Percentiles rank a stretch among this genome's conserved stretches.
Evolutionary conservation across 2,113 vertebrate genomes (phyloP).

Genomic region (Poecilia latipinna): DNA sequence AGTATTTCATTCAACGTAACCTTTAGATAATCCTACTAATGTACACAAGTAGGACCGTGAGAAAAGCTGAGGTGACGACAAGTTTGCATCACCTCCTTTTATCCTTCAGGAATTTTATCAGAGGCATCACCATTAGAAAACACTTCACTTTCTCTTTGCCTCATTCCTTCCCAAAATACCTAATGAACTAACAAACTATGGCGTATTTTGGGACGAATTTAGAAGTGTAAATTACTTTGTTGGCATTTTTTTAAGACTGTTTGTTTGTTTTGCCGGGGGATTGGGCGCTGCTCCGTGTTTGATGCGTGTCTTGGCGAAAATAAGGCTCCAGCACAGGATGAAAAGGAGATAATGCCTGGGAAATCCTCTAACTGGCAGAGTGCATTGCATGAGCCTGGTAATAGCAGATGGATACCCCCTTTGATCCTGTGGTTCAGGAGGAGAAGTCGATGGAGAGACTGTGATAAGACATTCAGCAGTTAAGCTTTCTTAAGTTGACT

Average conservation of each 20-base stretch:
- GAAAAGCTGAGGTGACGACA: slow-evolving; percentile 11
- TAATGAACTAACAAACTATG: slow-evolving; percentile 12
- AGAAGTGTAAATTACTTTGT: slow-evolving; percentile 1
- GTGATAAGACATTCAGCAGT: slow-evolving; percentile 64
- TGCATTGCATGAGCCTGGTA: slow-evolving; percentile 61
- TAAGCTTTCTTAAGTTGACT: slow-evolving; percentile 41
- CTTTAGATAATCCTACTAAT: slow-evolving; percentile 6
- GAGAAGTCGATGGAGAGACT: slow-evolving; percentile 66
- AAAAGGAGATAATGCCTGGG: slow-evolving; percentile 66
- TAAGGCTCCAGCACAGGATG: slow-evolving; percentile 58
- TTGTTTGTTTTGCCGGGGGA: slow-evolving; percentile 47
- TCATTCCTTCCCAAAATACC: not conserved
- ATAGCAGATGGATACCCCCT: slow-evolving; percentile 63
- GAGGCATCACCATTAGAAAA: slow-evolving; percentile 18
- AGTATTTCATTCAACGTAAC: not conserved
- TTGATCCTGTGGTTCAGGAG: slow-evolving; percentile 63
- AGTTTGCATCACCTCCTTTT: slow-evolving; percentile 4
- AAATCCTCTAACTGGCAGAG: slow-evolving; percentile 62
- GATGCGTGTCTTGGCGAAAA: slow-evolving; percentile 56
- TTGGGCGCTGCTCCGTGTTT: slow-evolving; percentile 43
- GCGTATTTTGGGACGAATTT: not conserved
- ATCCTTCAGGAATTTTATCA: slow-evolving; percentile 3
- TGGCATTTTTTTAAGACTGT: not conserved
- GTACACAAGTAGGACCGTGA: slow-evolving; percentile 11
- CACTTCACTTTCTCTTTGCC: slow-evolving; percentile 4